These are phyloP conservation scores for Parotocinclus haroldoi DNA, from an alignment of 2,797 vertebrate species.

Conservation along the genomic window DNA sequence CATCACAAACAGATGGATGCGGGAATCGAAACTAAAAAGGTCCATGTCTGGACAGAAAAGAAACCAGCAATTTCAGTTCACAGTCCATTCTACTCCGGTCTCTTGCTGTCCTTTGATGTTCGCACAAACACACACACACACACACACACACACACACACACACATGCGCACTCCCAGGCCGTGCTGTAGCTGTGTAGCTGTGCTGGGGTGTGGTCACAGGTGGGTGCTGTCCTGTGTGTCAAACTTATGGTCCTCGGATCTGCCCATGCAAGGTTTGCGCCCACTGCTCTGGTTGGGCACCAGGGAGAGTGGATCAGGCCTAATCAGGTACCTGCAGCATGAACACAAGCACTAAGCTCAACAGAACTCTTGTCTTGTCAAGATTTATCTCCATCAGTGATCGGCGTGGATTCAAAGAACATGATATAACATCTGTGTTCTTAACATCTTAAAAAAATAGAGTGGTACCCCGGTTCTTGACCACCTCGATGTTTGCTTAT, in stretches of 20 bases:
- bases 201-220: conserved; percentile 62
- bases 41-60: conserved; percentile 56
- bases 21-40: conserved; percentile 58
- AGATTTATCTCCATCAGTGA: too few relatives aligned
- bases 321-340: conserved; percentile 60
- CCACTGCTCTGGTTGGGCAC: conserved; percentile 70
- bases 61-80: conserved; percentile 24
- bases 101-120: conserved; percentile 6
- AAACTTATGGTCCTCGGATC: conserved; percentile 70
- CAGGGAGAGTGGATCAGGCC: conserved; percentile 77
- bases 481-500: too few relatives aligned
- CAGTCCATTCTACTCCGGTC: conserved; percentile 25
- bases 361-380: too few relatives aligned
- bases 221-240: conserved; percentile 78
- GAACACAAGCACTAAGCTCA: not conserved
- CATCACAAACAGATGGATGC: conserved; percentile 55
- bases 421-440: too few relatives aligned
- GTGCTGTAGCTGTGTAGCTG: conserved; percentile 11
- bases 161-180: not conserved
- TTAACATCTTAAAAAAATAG: too few relatives aligned
- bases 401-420: too few relatives aligned
- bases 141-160: not conserved
- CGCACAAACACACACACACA: not conserved
- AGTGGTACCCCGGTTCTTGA: too few relatives aligned
- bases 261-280: conserved; percentile 68